Evolutionary conservation across 2,797 vertebrate species (phyloP).

Genomic region (Distichodus sexfasciatus): DNA sequence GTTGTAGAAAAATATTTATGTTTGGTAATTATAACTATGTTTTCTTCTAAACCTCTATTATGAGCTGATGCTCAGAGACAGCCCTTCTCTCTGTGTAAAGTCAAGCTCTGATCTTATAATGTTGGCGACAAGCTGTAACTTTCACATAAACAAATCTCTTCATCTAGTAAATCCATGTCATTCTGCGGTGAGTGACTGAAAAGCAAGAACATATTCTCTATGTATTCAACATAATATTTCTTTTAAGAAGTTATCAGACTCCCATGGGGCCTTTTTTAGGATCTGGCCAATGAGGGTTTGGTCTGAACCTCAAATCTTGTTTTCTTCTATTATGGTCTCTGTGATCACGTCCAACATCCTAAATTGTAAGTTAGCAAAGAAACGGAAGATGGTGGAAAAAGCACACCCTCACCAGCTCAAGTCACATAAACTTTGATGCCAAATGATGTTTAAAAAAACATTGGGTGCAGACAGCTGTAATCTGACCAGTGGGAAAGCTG

Average conservation of each 20-base stretch:
- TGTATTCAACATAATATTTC: conserved; percentile 45
- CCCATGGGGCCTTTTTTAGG: conserved; percentile 39
- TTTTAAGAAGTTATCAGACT: conserved; percentile 44
- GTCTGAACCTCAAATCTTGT: conserved; percentile 5
- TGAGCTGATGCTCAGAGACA: conserved; percentile 57
- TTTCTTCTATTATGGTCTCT: conserved; percentile 45
- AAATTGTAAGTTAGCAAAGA: conserved; percentile 37
- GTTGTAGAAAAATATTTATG: conserved; percentile 58
- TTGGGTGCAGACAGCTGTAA: conserved; percentile 16
- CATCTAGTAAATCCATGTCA: conserved; percentile 62
- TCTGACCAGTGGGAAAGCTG: conserved; percentile 25
- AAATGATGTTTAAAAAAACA: conserved; percentile 62
- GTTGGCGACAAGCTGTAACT: conserved; percentile 60
- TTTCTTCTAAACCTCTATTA: conserved; percentile 58
- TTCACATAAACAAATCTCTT: conserved; percentile 66
- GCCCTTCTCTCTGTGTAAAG: conserved; percentile 48
- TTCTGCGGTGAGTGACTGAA: conserved; percentile 62
- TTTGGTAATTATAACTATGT: conserved; percentile 62
- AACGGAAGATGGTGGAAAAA: conserved; percentile 46
- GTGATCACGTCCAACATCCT: conserved; percentile 52
- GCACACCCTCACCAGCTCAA: conserved; percentile 22
- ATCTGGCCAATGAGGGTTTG: conserved; percentile 26
- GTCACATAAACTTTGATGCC: conserved; percentile 44
- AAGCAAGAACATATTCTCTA: conserved; percentile 46
- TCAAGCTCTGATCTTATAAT: conserved; percentile 51